Evolutionary conservation across 1,140 invertebrate species (phyloP).

Genomic region (Nymphalis io): DNA sequence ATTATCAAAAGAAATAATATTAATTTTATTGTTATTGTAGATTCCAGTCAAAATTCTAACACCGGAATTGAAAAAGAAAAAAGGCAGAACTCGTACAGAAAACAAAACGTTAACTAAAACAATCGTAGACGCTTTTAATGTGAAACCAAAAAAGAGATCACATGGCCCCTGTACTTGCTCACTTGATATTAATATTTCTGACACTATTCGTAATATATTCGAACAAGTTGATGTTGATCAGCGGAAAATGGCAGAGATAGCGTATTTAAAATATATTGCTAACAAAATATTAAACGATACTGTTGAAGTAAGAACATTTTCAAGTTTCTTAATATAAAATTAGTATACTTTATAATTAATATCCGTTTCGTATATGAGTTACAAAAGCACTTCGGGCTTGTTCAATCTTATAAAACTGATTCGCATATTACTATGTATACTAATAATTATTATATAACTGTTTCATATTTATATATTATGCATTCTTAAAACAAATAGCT

Average conservation of each 20-base stretch:
- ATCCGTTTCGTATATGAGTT: too few relatives aligned
- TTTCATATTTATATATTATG: too few relatives aligned
- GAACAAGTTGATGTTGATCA: slow-evolving; percentile 71
- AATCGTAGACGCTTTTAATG: slow-evolving; percentile 61
- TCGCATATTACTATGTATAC: too few relatives aligned
- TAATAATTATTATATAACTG: too few relatives aligned
- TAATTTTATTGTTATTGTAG: slow-evolving; percentile 38
- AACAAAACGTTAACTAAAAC: slow-evolving; percentile 64
- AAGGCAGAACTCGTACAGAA: slow-evolving; percentile 44
- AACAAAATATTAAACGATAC: slow-evolving; percentile 62
- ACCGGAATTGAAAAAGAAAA: slow-evolving; percentile 48
- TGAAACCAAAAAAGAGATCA: slow-evolving; percentile 53
- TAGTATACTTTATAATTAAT: too few relatives aligned
- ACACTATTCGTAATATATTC: slow-evolving; percentile 72
- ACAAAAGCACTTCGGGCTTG: too few relatives aligned
- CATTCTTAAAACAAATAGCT: too few relatives aligned
- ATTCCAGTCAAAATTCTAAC: slow-evolving; percentile 49
- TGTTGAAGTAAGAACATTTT: slow-evolving; percentile 66
- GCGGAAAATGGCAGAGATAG: slow-evolving; percentile 62
- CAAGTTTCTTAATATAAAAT: too few relatives aligned
- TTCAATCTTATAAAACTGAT: too few relatives aligned
- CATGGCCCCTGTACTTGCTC: slow-evolving; percentile 70
- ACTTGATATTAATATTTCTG: slow-evolving; percentile 63
- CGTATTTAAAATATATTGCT: slow-evolving; percentile 67
- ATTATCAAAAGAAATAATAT: not conserved